Evolutionary conservation across 1,140 invertebrate species (phyloP).

Genomic region (Drosophila arawakana): DNA sequence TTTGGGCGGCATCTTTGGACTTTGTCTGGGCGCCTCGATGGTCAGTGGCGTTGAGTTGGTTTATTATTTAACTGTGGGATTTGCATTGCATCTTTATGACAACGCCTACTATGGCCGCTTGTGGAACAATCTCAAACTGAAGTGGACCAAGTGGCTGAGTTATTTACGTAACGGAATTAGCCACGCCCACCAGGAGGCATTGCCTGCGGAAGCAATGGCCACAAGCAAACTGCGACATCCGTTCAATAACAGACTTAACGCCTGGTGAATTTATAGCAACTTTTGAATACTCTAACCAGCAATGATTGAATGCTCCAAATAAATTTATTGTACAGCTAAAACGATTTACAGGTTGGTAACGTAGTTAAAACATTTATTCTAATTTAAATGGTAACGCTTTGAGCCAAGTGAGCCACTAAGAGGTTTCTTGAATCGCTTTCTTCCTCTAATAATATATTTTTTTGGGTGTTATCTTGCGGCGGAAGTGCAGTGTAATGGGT

Average conservation of each 20-base stretch:
- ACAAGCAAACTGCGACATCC: slow-evolving; percentile 50
- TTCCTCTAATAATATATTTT: slow-evolving; percentile 40
- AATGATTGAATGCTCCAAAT: neutral
- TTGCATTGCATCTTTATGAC: slow-evolving; percentile 68
- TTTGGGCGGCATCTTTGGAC: slow-evolving; percentile 83
- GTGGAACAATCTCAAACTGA: slow-evolving; percentile 15
- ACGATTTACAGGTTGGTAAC: no score
- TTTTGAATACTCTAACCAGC: neutral
- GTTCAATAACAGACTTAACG: slow-evolving; percentile 47
- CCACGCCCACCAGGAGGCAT: slow-evolving; percentile 26
- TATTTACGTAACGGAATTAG: slow-evolving; percentile 59
- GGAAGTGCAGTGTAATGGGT: slow-evolving; percentile 44
- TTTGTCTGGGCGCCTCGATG: slow-evolving; percentile 84
- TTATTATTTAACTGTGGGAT: slow-evolving; percentile 80
- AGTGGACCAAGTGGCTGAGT: slow-evolving; percentile 34
- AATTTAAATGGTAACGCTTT: no score
- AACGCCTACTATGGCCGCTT: slow-evolving; percentile 60
- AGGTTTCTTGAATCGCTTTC: neutral
- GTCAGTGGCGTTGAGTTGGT: slow-evolving; percentile 83
- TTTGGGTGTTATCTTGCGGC: slow-evolving; percentile 57
- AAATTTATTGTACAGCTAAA: no score
- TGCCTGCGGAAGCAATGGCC: neutral
- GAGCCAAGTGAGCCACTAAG: neutral
- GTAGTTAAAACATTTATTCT: no score
- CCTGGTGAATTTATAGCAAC: slow-evolving; percentile 46